phyloP scores from a whole-genome alignment of 2,888 invertebrate genomes.

The Hololepta plana region DNA sequence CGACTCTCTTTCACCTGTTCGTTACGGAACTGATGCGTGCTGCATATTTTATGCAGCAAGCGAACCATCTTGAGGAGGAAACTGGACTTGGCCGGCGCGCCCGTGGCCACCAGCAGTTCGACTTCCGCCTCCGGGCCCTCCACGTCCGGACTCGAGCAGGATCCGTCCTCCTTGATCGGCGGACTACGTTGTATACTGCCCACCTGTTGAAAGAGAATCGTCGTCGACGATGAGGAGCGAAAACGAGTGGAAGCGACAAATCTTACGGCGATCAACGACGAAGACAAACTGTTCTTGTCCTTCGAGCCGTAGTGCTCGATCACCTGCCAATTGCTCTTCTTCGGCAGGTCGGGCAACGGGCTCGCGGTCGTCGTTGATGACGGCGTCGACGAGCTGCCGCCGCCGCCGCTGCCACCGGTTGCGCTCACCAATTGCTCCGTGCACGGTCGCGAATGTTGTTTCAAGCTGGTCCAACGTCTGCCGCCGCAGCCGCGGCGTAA shows the following conservation, averaged over 20 bases:
- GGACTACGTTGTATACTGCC: slow-evolving; percentile 21
- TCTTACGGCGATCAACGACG: slow-evolving; percentile 45
- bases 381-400: slow-evolving; percentile 21
- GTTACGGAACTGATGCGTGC: slow-evolving; percentile 63
- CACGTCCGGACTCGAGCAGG: slow-evolving; percentile 19
- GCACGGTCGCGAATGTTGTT: slow-evolving; percentile 28
- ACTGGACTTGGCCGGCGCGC: slow-evolving; percentile 14
- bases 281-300: slow-evolving; percentile 38
- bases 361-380: slow-evolving; percentile 27
- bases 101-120: slow-evolving; percentile 18
- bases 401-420: slow-evolving; percentile 14
- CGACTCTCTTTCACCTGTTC: slow-evolving; percentile 63
- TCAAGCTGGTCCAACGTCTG: slow-evolving; percentile 32
- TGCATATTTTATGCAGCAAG: slow-evolving; percentile 38
- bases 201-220: too few relatives aligned
- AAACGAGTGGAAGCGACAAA: background rate
- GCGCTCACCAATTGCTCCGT: slow-evolving; percentile 17
- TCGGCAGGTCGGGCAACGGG: slow-evolving; percentile 39
- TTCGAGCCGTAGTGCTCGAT: slow-evolving; percentile 65
- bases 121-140: slow-evolving; percentile 21
- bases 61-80: slow-evolving; percentile 18
- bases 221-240: slow-evolving; percentile 1
- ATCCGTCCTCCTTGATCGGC: slow-evolving; percentile 11
- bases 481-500: slow-evolving; percentile 21
- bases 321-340: slow-evolving; percentile 82